Base-by-base conservation (phyloP, 2,888 invertebrate species). In the Temnothorax rugatulus region DNA sequence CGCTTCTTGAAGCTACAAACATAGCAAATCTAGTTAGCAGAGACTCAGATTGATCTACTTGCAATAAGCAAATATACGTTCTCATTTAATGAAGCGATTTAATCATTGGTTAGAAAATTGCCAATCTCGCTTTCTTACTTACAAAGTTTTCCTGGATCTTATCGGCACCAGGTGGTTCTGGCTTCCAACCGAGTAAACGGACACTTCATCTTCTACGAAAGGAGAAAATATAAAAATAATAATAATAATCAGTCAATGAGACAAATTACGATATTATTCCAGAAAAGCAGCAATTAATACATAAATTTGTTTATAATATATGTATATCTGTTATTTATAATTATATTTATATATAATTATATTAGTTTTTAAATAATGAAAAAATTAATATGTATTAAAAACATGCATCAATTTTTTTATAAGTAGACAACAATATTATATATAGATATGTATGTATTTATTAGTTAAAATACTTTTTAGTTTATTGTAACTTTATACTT, bases 71-170 rank as follows among this genome's bases (percentile, higher is more conserved):
- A 64, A 34, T 64, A 13, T 18, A 61, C 5, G 61, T 68, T 64
- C 38, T 52, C 54, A 15, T 63, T 68, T 63, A 68, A 82, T 82
- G 34, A 66, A 25, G 25, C 18, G n/a, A 64, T 38, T 81, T 76
- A 86, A 81, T 54, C 41, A 68, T 47, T 34, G 47, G 38, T 11
- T 76, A 68, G 15, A 54, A 61, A 59, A 79, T 1, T 66, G 57
- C 59, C 41, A 57, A 83, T 85, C 61, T 73, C 18, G 5, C 1
- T 47, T n/a, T 54, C 54, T 84, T 83, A 90, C 94, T 94, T 89
- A 95, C 95, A 91, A 94, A n/a, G 93, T 87, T 38, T 85, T 89
- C 57, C 92, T 92, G 9, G 94, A 93, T 88, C 92, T 94, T 21
- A 95, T 91, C 29, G 91, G 88, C 5, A 94, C 94, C 83, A 95